These are phyloP conservation scores for Haplochromis burtoni DNA, from an alignment of 2,113 vertebrate species.

Conservation along the genomic window DNA sequence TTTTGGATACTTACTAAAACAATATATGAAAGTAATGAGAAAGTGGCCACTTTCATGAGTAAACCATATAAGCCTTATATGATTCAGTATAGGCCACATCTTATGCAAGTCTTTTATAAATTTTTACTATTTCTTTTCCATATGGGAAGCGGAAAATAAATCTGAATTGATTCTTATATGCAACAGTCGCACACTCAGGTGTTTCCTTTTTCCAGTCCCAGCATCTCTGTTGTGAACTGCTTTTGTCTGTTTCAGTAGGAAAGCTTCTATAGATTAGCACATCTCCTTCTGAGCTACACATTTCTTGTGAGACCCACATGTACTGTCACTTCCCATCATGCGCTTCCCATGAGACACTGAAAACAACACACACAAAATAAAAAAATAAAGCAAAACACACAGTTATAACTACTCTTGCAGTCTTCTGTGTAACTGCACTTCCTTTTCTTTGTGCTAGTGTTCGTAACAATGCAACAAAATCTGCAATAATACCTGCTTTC, in stretches of 20 bases:
- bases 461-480: background rate
- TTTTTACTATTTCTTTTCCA: background rate
- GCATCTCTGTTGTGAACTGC: background rate
- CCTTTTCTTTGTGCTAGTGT: background rate
- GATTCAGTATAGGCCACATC: too few species aligned
- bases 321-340: background rate
- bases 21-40: too few species aligned
- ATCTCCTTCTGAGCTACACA: background rate
- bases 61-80: too few species aligned
- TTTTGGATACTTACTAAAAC: rapidly evolving
- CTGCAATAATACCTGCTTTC: background rate
- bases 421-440: background rate
- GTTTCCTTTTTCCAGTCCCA: background rate
- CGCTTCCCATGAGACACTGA: background rate
- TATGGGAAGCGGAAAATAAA: background rate
- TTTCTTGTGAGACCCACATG: background rate
- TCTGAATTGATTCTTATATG: background rate
- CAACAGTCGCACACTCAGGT: background rate
- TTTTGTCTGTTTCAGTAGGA: background rate
- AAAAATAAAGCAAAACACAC: background rate
- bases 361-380: background rate
- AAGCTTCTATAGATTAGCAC: background rate
- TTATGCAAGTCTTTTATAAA: too few species aligned
- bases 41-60: too few species aligned
- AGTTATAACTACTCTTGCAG: background rate